Evolutionary conservation across 2,888 invertebrate species (phyloP).

Genomic region (Amorpha juglandis): DNA sequence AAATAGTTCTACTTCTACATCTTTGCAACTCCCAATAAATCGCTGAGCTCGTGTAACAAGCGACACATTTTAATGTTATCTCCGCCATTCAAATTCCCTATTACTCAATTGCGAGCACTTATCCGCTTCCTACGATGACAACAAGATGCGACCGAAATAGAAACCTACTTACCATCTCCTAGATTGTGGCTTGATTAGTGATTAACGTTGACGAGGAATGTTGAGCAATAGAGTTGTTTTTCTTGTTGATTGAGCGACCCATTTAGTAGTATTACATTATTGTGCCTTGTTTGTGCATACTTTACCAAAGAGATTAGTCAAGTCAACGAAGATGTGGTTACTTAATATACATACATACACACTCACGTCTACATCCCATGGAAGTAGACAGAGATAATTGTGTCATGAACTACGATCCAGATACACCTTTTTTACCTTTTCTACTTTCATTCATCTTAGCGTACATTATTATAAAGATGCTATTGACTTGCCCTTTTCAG

Average conservation of each 20-base stretch:
- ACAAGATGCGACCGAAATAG: constrained; percentile 64
- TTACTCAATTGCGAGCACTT: constrained; percentile 80
- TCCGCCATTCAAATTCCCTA: constrained; percentile 71
- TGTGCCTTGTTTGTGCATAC: background rate
- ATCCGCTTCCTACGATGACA: constrained; percentile 65
- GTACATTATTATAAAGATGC: too few species aligned
- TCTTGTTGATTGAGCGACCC: background rate
- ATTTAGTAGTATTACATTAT: background rate
- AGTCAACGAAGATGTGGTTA: too few species aligned
- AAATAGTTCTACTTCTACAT: background rate
- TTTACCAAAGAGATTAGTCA: background rate
- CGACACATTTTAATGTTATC: constrained; percentile 49
- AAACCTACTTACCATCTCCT: constrained; percentile 38
- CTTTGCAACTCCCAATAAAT: background rate
- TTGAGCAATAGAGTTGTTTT: constrained; percentile 17
- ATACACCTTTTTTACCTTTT: too few species aligned
- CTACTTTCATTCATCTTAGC: too few species aligned
- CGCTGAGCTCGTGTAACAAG: constrained; percentile 42
- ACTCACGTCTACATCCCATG: too few species aligned
- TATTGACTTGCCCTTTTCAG: too few species aligned
- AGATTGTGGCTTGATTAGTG: constrained; percentile 15
- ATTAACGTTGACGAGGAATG: constrained; percentile 15
- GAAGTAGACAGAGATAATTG: too few species aligned
- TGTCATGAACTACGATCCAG: too few species aligned
- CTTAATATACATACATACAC: too few species aligned